Evolutionary conservation across 2,797 vertebrate genomes (phyloP), one percentile per base, ranked within the genome.

Genomic region (Acrossocheilus fasciatus): DNA sequence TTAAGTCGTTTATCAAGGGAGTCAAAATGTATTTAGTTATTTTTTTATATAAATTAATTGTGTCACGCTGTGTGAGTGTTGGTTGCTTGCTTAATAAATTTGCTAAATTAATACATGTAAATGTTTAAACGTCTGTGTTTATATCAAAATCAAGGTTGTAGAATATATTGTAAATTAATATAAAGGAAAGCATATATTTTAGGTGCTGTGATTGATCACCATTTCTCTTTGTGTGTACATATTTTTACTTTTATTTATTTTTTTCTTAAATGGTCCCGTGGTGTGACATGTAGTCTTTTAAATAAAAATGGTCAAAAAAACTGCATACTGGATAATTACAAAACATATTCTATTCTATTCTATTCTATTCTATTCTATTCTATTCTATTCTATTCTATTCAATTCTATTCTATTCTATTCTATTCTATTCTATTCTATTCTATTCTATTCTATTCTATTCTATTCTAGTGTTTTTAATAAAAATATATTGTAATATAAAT

Each of bases 21-120:
- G 34, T 79, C 34, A 57, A n/a, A 54, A 45, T 82, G 77, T 75
- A 82, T 59, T 83, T 87, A 54, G 84, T 82, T 85, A 83, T 41
- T 88, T 90, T 73, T 30, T 7, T 78, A 52, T 30, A 39, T 84
- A 68, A 89, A 87, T 89, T 59, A 83, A 73, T 74, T 39, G 59
- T 57, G 77, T 83, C 73, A 69, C 41, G 6, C 75, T 18, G 52
- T 36, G 57, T 84, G 45, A 59, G 26, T 45, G 73, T 52, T 45
- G 39, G 39, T 26, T 70, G 39, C 36, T 84, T 82, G 72, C 81
- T 81, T 87, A 47, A 83, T 45, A 8, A 30, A 64, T 45, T 80
- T 18, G n/a, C n/a, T 80, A 45, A 30, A 79, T 30, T 5, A 45
- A 30, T 64, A 64, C 8, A 30, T 30, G n/a, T 4, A 45, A 30